Percentiles rank a stretch among this genome's conserved stretches.
These are phyloP conservation scores for Semnornis frantzii DNA, from an alignment of 2,113 vertebrate genomes.

Conservation along the genomic window DNA sequence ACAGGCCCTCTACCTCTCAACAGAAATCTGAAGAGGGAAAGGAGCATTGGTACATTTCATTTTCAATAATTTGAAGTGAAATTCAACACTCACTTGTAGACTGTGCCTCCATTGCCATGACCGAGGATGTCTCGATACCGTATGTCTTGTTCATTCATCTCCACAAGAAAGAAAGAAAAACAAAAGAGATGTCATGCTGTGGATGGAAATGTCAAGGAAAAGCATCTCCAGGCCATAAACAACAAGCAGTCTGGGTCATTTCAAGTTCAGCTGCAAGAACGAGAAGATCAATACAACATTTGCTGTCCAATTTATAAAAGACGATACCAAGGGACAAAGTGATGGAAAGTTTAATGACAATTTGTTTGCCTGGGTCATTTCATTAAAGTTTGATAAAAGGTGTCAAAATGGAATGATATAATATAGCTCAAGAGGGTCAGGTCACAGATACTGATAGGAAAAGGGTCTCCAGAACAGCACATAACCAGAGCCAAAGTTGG, in stretches of 20 bases:
- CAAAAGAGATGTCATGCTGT: conserved; percentile 80
- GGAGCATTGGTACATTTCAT: neutral
- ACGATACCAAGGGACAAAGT: conserved; percentile 89
- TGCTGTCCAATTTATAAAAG: conserved; percentile 98
- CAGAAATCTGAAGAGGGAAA: neutral
- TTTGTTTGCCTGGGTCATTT: conserved; percentile 90
- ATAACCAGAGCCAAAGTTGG: conserved; percentile 61
- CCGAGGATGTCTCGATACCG: conserved; percentile 96
- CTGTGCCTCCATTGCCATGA: conserved; percentile 96
- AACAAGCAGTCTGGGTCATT: conserved; percentile 86
- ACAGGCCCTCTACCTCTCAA: neutral
- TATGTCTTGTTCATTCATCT: conserved; percentile 99
- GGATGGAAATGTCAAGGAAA: conserved; percentile 86
- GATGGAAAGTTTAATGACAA: conserved; percentile 93
- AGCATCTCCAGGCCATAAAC: conserved; percentile 88
- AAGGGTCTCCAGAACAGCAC: conserved; percentile 52
- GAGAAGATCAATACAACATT: conserved; percentile 92
- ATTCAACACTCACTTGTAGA: conserved; percentile 94
- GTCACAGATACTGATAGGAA: conserved; percentile 70
- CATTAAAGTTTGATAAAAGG: conserved; percentile 92
- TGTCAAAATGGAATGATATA: conserved; percentile 88
- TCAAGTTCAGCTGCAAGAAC: conserved; percentile 90
- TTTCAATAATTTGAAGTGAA: conserved; percentile 19
- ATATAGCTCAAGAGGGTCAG: conserved; percentile 81
- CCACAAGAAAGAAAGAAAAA: conserved; percentile 81